Evolutionary conservation across 2,797 vertebrate genomes (phyloP), one percentile per base, ranked within the genome.

Genomic region (Emydoidea blandingii): DNA sequence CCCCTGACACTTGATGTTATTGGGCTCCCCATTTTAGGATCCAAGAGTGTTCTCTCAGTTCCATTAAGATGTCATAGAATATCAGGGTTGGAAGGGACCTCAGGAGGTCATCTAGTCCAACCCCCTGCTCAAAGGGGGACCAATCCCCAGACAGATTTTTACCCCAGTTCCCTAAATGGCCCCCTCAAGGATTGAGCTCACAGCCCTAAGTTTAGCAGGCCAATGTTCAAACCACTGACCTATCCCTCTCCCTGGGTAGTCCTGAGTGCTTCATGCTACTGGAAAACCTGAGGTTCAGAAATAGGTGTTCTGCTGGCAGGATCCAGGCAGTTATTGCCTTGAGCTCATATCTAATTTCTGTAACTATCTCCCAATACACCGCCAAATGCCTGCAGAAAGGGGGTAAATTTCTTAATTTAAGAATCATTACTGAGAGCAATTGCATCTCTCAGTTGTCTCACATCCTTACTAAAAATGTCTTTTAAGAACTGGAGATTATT

Each of bases 381-480:
- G 4, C 92, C 93, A 96, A 97, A 97, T 89, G 90, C 83, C 87
- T 92, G 88, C 89, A 72, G 93, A 97, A 68, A 96, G 85, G 87
- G 91, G 95, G 95, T 96, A 97, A 96, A 97, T 96, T 96, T 95
- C 94, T 96, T 97, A 97, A 97, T 96, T 96, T 97, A 95, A 92
- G 95, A 97, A 95, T 94, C 92, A 96, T 97, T 97, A 96, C 95
- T 94, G 94, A 96, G 96, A 97, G 89, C 96, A 96, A 97, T 97
- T 97, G 95, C 95, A 82, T 78, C 2, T 37, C 4, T 8, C 96
- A 94, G 94, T 93, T 97, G 97, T 97, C 96, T 94, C 16, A 23
- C 90, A 90, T 88, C 96, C 81, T 97, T 92, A 94, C 87, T 92
- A 57, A 94, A 68, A 97, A 90, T 3, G 29, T 86, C 88, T 91